A percentile compares a stretch with the other conserved stretches of the same genome.
Conservation (phyloP, 2,888 invertebrate genomes). For the Anorthoa munda region DNA sequence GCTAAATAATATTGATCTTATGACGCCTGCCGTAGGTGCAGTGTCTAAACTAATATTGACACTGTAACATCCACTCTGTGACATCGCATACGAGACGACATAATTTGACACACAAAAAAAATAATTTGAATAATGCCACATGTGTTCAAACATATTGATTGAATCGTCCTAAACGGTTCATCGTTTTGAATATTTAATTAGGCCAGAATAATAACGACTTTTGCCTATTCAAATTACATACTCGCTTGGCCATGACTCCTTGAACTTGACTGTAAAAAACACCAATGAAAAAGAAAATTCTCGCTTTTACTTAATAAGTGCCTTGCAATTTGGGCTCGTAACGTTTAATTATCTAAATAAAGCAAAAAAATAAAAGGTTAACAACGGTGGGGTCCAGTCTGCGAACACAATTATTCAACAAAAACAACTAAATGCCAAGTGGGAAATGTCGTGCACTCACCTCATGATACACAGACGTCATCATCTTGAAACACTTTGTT, state of each 20-base stretch:
- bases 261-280: conserved; percentile 25
- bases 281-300: conserved; percentile 4
- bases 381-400: conserved; percentile 69
- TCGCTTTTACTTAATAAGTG: conserved; percentile 21
- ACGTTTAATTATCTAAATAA: conserved; percentile 48
- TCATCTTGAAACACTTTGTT: conserved; percentile 81
- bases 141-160: conserved; percentile 44
- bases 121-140: conserved; percentile 41
- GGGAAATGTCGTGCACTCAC: conserved; percentile 88
- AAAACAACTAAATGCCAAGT: conserved; percentile 85
- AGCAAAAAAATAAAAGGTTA: conserved; percentile 65
- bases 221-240: conserved; percentile 43
- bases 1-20: conserved; percentile 55
- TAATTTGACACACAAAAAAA: conserved; percentile 48
- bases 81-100: conserved; percentile 43
- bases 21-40: conserved; percentile 53
- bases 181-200: conserved; percentile 46
- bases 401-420: conserved; percentile 80
- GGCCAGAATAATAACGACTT: conserved; percentile 45
- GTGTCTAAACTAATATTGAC: conserved; percentile 58
- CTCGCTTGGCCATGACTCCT: conserved; percentile 40
- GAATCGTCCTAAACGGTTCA: conserved; percentile 22
- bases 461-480: conserved; percentile 88
- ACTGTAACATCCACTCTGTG: conserved; percentile 31
- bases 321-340: conserved; percentile 36